These are phyloP conservation scores for Parthenolecanium corni DNA, from an alignment of 2,888 invertebrate species.

Conservation along the genomic window DNA sequence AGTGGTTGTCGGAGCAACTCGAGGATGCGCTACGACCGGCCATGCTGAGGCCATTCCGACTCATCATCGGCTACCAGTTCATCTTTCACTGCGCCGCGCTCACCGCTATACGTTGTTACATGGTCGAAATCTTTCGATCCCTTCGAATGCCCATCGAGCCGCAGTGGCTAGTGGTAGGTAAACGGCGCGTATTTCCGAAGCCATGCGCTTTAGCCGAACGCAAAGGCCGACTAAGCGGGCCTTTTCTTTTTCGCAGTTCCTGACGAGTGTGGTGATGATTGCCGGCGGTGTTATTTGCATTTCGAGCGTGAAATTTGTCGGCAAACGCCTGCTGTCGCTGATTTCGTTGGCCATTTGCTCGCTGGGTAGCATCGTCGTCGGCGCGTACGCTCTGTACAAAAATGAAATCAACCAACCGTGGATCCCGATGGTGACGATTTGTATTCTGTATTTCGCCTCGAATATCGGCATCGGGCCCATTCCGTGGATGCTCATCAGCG, in stretches of 20 bases:
- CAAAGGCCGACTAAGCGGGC: neutral
- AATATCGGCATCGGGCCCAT: constrained; percentile 40
- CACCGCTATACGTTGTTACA: constrained; percentile 44
- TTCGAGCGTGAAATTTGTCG: constrained; percentile 31
- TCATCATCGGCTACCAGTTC: constrained; percentile 45
- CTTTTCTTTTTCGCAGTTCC: constrained; percentile 32
- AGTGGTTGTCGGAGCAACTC: too few species aligned
- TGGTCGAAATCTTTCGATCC: constrained; percentile 45
- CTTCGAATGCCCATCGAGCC: constrained; percentile 37
- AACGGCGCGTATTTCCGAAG: neutral
- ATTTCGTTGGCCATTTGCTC: constrained; percentile 40
- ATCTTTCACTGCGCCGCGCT: constrained; percentile 45
- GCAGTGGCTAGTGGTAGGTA: constrained; percentile 45
- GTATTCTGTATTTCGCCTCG: constrained; percentile 40
- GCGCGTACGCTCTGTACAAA: constrained; percentile 40
- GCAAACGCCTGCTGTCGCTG: constrained; percentile 41
- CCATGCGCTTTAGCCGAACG: neutral
- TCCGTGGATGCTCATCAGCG: constrained; percentile 48
- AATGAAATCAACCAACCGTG: constrained; percentile 37
- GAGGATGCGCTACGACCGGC: constrained; percentile 40
- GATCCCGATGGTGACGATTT: constrained; percentile 41
- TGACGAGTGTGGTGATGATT: constrained; percentile 32
- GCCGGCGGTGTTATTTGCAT: constrained; percentile 33
- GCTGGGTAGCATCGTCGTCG: constrained; percentile 40
- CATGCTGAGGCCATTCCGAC: constrained; percentile 43